Evolutionary conservation across 2,797 vertebrate genomes (phyloP).

Genomic region (Kryptolebias ocellatus): DNA sequence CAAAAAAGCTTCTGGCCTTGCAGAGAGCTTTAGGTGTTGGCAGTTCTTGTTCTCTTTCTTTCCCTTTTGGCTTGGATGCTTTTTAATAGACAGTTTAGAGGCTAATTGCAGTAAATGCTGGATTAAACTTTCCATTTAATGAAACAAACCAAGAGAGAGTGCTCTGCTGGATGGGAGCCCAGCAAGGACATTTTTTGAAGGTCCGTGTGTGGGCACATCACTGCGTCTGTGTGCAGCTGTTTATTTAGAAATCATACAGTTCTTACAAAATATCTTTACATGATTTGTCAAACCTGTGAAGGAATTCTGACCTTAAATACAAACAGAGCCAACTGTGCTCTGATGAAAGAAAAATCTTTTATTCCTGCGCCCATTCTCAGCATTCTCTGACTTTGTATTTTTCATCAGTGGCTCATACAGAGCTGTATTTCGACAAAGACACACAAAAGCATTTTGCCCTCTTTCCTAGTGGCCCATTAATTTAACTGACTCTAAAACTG

Average conservation of each 20-base stretch:
- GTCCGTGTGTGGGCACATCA: constrained; percentile 17
- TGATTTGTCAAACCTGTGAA: too few species aligned
- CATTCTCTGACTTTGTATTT: constrained; percentile 26
- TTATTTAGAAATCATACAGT: background rate
- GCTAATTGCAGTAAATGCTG: constrained; percentile 60
- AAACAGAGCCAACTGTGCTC: background rate
- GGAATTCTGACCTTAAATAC: background rate
- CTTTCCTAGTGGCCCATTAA: background rate
- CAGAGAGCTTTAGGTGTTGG: background rate
- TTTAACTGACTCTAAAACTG: constrained; percentile 28
- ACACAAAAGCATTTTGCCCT: background rate
- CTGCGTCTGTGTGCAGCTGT: background rate
- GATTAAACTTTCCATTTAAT: constrained; percentile 70
- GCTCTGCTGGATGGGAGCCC: constrained; percentile 51
- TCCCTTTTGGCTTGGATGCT: constrained; percentile 19
- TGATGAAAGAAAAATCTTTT: background rate
- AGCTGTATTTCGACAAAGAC: constrained; percentile 8
- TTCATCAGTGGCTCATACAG: constrained; percentile 17
- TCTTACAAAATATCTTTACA: too few species aligned
- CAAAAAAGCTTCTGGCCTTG: constrained; percentile 10
- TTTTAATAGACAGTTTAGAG: constrained; percentile 59
- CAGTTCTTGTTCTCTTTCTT: constrained; percentile 19
- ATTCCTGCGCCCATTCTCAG: background rate
- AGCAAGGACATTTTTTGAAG: constrained; percentile 48
- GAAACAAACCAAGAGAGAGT: constrained; percentile 55